These are phyloP conservation scores for Rhagologus leucostigma DNA, from an alignment of 2,113 vertebrate genomes.

Conservation along the genomic window DNA sequence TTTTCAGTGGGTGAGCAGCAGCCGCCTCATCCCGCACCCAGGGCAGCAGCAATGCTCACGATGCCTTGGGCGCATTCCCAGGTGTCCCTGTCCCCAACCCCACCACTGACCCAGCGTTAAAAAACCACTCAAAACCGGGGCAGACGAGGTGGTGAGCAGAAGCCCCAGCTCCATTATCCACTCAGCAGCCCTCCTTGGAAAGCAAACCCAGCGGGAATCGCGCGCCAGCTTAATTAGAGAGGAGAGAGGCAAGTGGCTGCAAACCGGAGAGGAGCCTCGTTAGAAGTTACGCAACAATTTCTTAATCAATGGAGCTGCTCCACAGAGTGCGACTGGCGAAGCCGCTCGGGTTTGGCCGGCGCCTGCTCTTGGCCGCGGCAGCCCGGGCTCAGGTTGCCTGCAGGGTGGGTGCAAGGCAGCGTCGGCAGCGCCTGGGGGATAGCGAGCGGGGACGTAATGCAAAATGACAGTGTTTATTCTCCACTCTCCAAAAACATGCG, in stretches of 20 bases:
- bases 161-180: not conserved
- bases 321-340: not conserved
- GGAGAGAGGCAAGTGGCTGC: not conserved
- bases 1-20: not conserved
- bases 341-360: not conserved
- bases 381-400: not conserved
- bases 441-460: not conserved
- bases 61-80: not conserved
- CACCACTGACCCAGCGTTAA: not conserved
- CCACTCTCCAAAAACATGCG: fast-evolving
- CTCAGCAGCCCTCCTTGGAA: not conserved
- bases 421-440: not conserved
- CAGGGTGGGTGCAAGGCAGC: not conserved
- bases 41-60: fast-evolving
- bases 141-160: fast-evolving
- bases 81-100: fast-evolving
- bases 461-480: not conserved
- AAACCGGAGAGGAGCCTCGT: not conserved
- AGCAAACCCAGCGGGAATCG: not conserved
- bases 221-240: not conserved
- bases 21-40: not conserved
- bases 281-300: slow-evolving; percentile 24
- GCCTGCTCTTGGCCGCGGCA: not conserved
- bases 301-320: slow-evolving; percentile 22
- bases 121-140: not conserved